Evolutionary conservation across 2,113 vertebrate genomes (phyloP).

Genomic region (Thamnaconus septentrionalis): DNA sequence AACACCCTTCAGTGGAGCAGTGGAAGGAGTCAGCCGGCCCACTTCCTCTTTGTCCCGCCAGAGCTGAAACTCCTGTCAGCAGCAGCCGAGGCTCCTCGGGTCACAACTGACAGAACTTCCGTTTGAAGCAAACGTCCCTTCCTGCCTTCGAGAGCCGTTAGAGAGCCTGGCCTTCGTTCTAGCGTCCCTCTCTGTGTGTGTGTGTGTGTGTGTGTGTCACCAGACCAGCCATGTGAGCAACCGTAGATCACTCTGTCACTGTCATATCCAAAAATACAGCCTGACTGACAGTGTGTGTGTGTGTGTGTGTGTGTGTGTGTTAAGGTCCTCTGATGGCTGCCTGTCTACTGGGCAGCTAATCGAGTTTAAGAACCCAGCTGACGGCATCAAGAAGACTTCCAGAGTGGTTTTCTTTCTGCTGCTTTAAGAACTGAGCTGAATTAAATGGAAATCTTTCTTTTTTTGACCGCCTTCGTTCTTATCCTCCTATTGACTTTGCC

Average conservation of each 20-base stretch:
- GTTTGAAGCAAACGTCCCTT: not conserved
- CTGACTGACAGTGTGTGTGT: slow-evolving; percentile 57
- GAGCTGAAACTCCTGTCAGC: not conserved
- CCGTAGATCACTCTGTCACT: slow-evolving; percentile 44
- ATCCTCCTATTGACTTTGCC: no score
- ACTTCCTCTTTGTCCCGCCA: slow-evolving; percentile 52
- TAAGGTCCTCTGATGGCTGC: not conserved
- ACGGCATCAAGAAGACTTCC: no score
- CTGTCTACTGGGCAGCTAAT: no score
- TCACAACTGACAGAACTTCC: not conserved
- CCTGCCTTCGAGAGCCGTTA: not conserved
- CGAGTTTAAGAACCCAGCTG: no score
- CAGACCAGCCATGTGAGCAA: slow-evolving; percentile 28
- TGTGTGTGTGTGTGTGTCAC: slow-evolving; percentile 6
- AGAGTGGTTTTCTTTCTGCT: no score
- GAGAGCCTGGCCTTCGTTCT: not conserved
- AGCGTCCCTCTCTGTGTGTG: slow-evolving; percentile 4
- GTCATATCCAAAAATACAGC: slow-evolving; percentile 71
- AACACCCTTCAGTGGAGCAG: slow-evolving; percentile 1
- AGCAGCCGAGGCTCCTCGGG: slow-evolving; percentile 1
- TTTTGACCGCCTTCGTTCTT: no score
- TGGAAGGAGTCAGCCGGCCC: slow-evolving; percentile 2
- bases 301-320: slow-evolving; percentile 13
- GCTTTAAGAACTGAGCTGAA: no score
- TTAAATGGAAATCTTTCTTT: no score